Evolutionary conservation across 2,888 invertebrate species (phyloP), one percentile per base, ranked within the genome.

Genomic region (Oscheius sp.): DNA sequence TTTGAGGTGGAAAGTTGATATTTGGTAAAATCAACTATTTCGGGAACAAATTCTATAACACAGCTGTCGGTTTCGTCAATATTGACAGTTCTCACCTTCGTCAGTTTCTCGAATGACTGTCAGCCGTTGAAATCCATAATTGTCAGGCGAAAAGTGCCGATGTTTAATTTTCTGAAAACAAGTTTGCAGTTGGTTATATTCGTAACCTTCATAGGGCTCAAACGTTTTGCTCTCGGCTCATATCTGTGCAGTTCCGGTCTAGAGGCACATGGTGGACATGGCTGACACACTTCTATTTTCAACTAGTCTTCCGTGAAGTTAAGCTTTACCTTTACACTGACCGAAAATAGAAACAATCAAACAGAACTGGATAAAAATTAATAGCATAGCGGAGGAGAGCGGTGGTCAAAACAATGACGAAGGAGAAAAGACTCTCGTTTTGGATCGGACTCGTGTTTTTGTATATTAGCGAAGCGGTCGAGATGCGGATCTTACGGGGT

Each of bases 241-340:
- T 60, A 60, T 42, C n/a, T 60, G 3, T 33, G 37, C 2, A 35
- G 33, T n/a, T 60, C 60, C 42, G 48, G 48, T 35, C 60, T 32
- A 29, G 29, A 21, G 4, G 63, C 63, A 47, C 63, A 63, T 4
- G 63, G 63, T 5, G 63, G 63, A 11, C 60, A 60, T 9, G 37
- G 60, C 37, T 60, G 33, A n/a, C 35, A 35, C 37, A 42, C 7
- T 5, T 3, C 42, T 42, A 7, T 7, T 5, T 7, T 3, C 7
- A 42, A 42, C 42, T 42, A 42, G 7, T 42, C 3, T 42, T 42
- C 7, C 42, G 4, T 5, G 0, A 42, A 42, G 42, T 42, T 42
- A 42, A 21, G 21, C 21, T 42, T 42, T 42, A 42, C 42, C 42
- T 42, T 42, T 7, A 42, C 42, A 42, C 42, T 0, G 42, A 42